Base-by-base conservation (phyloP, 2,113 vertebrate genomes). In the Dryoscopus gambensis region DNA sequence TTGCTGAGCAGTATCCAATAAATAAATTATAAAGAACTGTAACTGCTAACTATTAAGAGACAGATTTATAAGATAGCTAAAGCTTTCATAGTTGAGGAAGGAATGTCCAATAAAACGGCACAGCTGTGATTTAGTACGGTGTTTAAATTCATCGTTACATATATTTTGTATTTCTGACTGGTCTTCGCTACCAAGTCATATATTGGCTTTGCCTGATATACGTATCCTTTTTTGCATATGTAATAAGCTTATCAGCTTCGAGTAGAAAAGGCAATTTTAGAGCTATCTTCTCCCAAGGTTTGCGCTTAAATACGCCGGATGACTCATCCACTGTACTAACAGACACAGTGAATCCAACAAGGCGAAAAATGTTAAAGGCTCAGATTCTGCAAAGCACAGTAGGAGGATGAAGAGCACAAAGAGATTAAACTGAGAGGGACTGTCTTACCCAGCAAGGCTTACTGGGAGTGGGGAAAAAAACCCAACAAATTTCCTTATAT, bases 21-120 rank as follows among this genome's bases (percentile, higher is more conserved):
- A 94, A 97, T 95, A 95, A 97, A 97, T 97, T 95, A 96, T 39
- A 92, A 50, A 96, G 96, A 95, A 97, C 97, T 95, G 94, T 93
- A 97, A 96, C 94, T 74, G 89, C 74, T 96, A 65, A 95, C 89
- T 94, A 97, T 96, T 97, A 98, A 97, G 84, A 97, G 93, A 68
- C 87, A 98, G 93, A 98, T 98, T 98, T 97, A 98, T 97, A 95
- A 44, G 95, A 96, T 73, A 91, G 89, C 69, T 89, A 91, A 71
- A 71, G 93, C 92, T 81, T 96, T 97, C 94, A 74, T n/a, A 97
- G 95, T 96, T 98, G 97, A 97, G 96, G 93, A 97, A 98, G 97
- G 93, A 95, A 94, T 69, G 83, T 87, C 91, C 80, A 97, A 97
- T 96, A 96, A 97, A 98, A 95, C 37, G 15, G 79, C 65, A 93